Evolutionary conservation across 2,797 vertebrate genomes (phyloP), one percentile per base, ranked within the genome.

Genomic region (Danionella dracula): DNA sequence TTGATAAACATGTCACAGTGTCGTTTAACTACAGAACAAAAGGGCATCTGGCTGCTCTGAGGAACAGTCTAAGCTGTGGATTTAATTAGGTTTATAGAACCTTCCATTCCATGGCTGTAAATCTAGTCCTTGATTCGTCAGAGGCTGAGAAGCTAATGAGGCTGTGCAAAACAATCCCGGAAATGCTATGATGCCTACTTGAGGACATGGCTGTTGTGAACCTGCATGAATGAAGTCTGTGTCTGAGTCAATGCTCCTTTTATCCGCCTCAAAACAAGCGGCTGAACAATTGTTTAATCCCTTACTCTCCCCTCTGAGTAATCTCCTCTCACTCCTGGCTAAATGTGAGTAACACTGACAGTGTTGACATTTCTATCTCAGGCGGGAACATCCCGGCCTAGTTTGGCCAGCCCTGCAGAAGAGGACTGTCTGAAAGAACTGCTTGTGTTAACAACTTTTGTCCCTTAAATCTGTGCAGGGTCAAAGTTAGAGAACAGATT

Each of bases 331-430:
- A 80, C 83, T 79, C 87, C 83, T 76, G 78, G 70, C 73, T 87
- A 88, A 90, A 90, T 86, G 87, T 85, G 83, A 82, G 76, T 84
- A 88, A 88, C 77, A 76, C 78, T 76, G 76, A 85, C 82, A 81
- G 75, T 85, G 84, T 84, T 82, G 80, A 76, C 73, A 79, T 83
- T 87, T 89, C 87, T 90, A 91, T 87, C 88, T 88, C 82, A 86
- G 88, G 84, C 85, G 84, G 86, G 88, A 90, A 91, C 88, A 92
- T 90, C 88, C 87, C 85, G 89, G 85, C 87, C 89, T 91, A 89
- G 79, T 91, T 93, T 86, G 87, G 79, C 79, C 82, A 74, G 41
- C 34, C 71, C 65, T 74, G 51, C 31, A 45, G 56, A 41, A 50
- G 51, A 51, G 45, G 5, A 63, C 29, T 64, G 35, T 53, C 41